Percentiles rank a stretch among this genome's conserved stretches.
These are phyloP conservation scores for Marmota flaviventris DNA, from an alignment of 2,113 vertebrate genomes.

Conservation along the genomic window DNA sequence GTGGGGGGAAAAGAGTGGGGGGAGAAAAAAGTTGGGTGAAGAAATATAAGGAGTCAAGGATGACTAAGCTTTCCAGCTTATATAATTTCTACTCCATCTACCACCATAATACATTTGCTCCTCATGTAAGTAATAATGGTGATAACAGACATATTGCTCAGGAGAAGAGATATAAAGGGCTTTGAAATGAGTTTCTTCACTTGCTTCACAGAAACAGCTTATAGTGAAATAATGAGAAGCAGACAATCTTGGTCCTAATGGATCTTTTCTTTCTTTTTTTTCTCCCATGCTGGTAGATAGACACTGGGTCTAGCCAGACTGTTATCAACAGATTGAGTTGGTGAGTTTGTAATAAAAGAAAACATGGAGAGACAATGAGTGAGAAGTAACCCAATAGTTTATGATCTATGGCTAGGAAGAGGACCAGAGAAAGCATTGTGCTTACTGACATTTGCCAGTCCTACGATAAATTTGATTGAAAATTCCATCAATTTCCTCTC, in stretches of 20 bases:
- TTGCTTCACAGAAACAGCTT: background rate
- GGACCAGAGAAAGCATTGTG: background rate
- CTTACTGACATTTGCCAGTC: background rate
- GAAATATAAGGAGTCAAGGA: background rate
- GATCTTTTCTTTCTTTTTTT: background rate
- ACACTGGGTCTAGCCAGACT: background rate
- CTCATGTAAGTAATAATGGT: background rate
- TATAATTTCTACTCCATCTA: background rate
- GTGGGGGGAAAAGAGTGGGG: no score
- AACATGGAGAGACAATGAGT: background rate
- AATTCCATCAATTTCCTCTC: constrained; percentile 4
- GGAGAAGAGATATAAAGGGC: background rate
- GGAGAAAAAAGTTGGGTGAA: background rate
- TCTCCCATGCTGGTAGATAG: background rate
- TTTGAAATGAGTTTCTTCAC: background rate
- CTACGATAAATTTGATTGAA: constrained; percentile 26
- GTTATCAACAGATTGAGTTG: background rate
- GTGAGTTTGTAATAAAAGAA: background rate
- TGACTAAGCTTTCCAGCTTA: background rate
- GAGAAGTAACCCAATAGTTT: background rate
- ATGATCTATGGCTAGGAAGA: background rate
- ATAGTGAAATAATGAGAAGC: background rate
- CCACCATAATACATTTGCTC: background rate
- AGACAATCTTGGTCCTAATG: background rate
- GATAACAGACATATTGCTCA: background rate